A percentile compares a stretch with the other conserved stretches of the same genome.
Conservation (phyloP, 2,888 invertebrate genomes). For the Ectropis crepuscularia region DNA sequence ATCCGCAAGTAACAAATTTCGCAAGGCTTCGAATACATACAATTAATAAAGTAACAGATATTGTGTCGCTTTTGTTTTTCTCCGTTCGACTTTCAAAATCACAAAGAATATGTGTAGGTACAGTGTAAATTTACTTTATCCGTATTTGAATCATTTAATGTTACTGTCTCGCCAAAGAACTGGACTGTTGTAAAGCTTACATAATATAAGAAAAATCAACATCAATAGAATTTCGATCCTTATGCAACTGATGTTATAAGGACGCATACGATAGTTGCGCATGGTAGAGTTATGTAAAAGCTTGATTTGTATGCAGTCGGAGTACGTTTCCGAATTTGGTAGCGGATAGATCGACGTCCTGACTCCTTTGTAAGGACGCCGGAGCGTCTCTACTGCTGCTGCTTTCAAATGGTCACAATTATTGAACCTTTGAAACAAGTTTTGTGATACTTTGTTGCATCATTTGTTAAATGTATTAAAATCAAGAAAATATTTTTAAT, state of each 20-base stretch:
- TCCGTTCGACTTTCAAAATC: too few relatives aligned
- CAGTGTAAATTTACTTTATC: not conserved
- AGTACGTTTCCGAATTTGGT: constrained; percentile 28
- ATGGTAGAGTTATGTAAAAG: constrained; percentile 22
- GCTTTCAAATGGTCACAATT: constrained; percentile 16
- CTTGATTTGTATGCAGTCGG: constrained; percentile 21
- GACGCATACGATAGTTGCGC: not conserved
- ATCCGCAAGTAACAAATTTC: too few relatives aligned
- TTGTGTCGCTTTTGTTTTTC: too few relatives aligned
- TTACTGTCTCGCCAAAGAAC: not conserved
- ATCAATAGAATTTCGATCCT: constrained; percentile 10
- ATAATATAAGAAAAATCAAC: constrained; percentile 3
- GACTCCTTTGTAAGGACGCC: constrained; percentile 4
- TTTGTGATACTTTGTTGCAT: constrained; percentile 8
- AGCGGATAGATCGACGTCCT: constrained; percentile 21
- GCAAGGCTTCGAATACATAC: too few relatives aligned
- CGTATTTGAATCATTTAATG: not conserved
- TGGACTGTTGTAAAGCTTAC: constrained; percentile 8
- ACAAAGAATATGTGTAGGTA: too few relatives aligned
- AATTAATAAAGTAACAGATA: too few relatives aligned
- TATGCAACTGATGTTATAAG: constrained; percentile 15
- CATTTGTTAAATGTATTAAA: not conserved
- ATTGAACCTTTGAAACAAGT: not conserved
- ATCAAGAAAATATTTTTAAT: not conserved
- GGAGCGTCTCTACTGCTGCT: constrained; percentile 4